Evolutionary conservation across 2,113 vertebrate species (phyloP), one percentile per base, ranked within the genome.

Genomic region (Cyphomyrus discorhynchus): DNA sequence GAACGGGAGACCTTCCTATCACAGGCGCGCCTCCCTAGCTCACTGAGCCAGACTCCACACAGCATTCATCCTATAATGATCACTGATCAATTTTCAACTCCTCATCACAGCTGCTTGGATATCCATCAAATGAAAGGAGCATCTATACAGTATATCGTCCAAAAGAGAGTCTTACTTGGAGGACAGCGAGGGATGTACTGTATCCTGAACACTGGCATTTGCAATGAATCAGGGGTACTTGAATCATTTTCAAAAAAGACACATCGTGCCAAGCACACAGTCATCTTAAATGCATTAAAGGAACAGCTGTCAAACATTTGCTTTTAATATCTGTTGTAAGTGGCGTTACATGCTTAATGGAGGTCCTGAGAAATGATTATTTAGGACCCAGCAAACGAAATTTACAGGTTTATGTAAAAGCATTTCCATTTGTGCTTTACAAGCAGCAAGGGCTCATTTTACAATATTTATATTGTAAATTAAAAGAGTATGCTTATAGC

Each of bases 341-440:
- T 53, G 49, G 49, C 5, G 27, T 15, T 53, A 27, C 31, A n/a
- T 53, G n/a, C 85, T 87, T 87, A 87, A 56, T 87, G 27, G 82
- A 46, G 39, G 13, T 52, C 24, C 85, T 56, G 49, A 21, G 31
- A 56, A 87, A 87, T 5, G 31, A 87, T 35, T 42, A 87, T 56
- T 87, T 87, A 35, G 27, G 15, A 39, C 27, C 85, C 50, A 31
- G 85, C 50, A 87, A 56, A 42, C 31, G 1, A 50, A 87, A 53
- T 56, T 39, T 87, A 56, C 85, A 87, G 31, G 85, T 27, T 53
- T 10, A 86, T 46, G 46, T 52, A 87, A 87, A 53, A 31, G 50
- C 85, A 53, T 87, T 53, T 87, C 27, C 50, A 35, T 87, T 87
- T 87, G 27, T 56, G 49, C 50, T 87, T 87, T 56, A 87, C 85